Base-by-base conservation (phyloP, 2,888 invertebrate genomes). In the Drosophila kuntzei region DNA sequence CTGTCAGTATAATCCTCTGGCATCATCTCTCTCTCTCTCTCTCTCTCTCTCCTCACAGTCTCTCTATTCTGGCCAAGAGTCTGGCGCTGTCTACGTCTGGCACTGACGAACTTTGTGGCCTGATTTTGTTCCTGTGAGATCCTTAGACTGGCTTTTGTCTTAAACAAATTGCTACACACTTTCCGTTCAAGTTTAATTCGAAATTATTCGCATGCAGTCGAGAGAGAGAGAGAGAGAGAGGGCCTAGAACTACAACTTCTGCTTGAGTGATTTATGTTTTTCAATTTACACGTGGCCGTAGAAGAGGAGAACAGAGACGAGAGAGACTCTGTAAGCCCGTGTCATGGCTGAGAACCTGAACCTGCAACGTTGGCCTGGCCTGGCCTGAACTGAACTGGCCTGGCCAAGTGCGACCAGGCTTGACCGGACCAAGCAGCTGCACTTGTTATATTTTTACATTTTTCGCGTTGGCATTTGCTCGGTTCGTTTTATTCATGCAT, bases 251-350 rank as follows among this genome's bases (percentile, higher is more conserved):
- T 70, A 68, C 79, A 72, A 77, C 89, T 88, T 89, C 78, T 69
- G 76, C 89, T 75, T 86, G 87, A 90, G 90, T 90, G 90, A 90
- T 90, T 91, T 90, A 90, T 90, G 90, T 79, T 87, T 89, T 88
- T 72, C 89, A 90, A 89, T 90, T 90, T 87, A 71, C 78, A 84
- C 79, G 74, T 67, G 43, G 51, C 41, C 50, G 29, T 46, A 20
- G n/a, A 5, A 27, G 12, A 20, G 18, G n/a, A 27, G 39, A 14
- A 18, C 8, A n/a, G n/a, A 6, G 39, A n/a, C 3, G 16, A 11
- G 5, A 20, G 9, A 12, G 29, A 51, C 25, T 3, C 50, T 36
- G 37, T 74, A 60, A 53, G 65, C 61, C 78, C 69, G 59, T 65
- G 77, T 68, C 62, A 67, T 54, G 69, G 65, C 80, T 67, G 61